phyloP scores from a whole-genome alignment of 1,140 invertebrate genomes.

The Ceratosolen solmsi region DNA sequence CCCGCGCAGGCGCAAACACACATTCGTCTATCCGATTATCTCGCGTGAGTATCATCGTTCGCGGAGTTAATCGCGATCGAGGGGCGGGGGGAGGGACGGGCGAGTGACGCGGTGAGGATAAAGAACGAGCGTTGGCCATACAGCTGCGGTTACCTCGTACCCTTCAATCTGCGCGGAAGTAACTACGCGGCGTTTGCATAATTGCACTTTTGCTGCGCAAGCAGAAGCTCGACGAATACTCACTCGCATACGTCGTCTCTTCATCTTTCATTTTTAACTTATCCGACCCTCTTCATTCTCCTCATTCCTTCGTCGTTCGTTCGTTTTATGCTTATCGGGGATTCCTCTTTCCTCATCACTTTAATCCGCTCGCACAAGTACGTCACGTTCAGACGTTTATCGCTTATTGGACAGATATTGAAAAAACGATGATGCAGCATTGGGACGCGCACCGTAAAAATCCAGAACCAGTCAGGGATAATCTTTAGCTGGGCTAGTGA shows the following conservation, averaged over 20 bases:
- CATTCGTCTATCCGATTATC: conserved; percentile 43
- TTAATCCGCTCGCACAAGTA: background rate
- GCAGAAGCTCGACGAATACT: conserved; percentile 35
- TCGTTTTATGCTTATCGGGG: background rate
- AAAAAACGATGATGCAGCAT: background rate
- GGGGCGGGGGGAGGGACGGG: background rate
- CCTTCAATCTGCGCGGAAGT: conserved; percentile 67
- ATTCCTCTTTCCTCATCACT: background rate
- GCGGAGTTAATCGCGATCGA: conserved; percentile 42
- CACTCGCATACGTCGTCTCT: conserved; percentile 43
- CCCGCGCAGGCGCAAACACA: conserved; percentile 3
- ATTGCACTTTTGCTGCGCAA: conserved; percentile 57
- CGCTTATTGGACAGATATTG: conserved; percentile 10
- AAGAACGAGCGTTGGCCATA: conserved; percentile 46
- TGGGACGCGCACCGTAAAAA: background rate
- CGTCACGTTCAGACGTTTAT: conserved; percentile 26
- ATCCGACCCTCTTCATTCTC: background rate
- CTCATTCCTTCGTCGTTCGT: background rate
- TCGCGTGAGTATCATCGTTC: conserved; percentile 42
- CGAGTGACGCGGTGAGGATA: background rate
- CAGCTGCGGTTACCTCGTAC: conserved; percentile 64
- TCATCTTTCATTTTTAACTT: conserved; percentile 49
- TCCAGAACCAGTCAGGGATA: too few relatives aligned
- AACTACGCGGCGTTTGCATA: conserved; percentile 66
- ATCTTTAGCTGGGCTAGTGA: too few relatives aligned